A percentile compares a stretch with the other conserved stretches of the same genome.
Evolutionary conservation across 2,888 invertebrate species (phyloP).

Genomic region (Drosophila prostipennis): DNA sequence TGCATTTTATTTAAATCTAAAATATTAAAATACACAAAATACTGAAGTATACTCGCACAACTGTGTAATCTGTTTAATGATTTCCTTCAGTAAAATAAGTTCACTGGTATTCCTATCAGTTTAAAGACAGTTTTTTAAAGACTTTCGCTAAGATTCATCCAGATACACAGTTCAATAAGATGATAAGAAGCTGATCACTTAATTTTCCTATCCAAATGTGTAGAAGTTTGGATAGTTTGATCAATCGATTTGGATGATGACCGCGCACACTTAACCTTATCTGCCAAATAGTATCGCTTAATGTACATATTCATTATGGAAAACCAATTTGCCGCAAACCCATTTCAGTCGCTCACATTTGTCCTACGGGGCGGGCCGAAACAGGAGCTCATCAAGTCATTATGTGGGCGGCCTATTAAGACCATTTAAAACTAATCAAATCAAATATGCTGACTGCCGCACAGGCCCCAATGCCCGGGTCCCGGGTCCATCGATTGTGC

Average conservation of each 20-base stretch:
- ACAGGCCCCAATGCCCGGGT: slow-evolving; percentile 9
- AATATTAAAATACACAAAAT: too few species aligned
- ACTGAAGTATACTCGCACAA: too few species aligned
- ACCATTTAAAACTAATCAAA: slow-evolving; percentile 78
- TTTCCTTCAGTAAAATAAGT: too few species aligned
- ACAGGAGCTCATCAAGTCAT: slow-evolving; percentile 58
- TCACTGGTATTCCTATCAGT: too few species aligned
- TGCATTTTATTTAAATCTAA: too few species aligned
- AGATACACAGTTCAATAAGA: too few species aligned
- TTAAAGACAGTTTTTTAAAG: too few species aligned
- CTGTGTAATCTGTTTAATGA: too few species aligned
- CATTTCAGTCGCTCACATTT: slow-evolving; percentile 17
- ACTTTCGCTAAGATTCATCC: too few species aligned
- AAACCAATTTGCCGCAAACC: slow-evolving; percentile 55
- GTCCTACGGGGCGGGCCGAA: neutral
- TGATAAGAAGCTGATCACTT: too few species aligned
- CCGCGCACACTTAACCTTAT: slow-evolving; percentile 29
- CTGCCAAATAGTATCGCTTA: slow-evolving; percentile 54
- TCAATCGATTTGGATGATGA: slow-evolving; percentile 21
- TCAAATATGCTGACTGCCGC: slow-evolving; percentile 69
- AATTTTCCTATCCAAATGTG: too few species aligned
- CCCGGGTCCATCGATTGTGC: slow-evolving; percentile 37
- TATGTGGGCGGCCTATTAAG: slow-evolving; percentile 62
- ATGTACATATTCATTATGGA: slow-evolving; percentile 72
- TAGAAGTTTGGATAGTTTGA: neutral